These are phyloP conservation scores for Drosophila leonis DNA, from an alignment of 2,888 invertebrate species.

Conservation along the genomic window DNA sequence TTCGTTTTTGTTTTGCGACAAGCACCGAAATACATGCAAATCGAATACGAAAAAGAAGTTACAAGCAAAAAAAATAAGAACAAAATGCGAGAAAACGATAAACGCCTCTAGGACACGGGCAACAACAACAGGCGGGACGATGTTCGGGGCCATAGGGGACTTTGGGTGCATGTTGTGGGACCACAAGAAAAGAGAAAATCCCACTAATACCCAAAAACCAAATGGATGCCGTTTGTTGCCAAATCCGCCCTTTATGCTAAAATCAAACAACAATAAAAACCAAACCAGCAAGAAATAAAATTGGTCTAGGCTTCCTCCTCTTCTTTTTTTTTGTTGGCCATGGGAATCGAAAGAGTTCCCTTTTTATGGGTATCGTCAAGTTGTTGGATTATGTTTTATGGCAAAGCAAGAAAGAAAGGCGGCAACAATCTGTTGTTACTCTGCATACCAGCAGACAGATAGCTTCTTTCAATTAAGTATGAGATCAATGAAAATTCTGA, in stretches of 20 bases:
- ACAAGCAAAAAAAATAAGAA: constrained; percentile 18
- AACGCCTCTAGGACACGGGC: constrained; percentile 61
- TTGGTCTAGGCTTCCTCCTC: constrained; percentile 27
- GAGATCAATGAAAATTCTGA: constrained; percentile 40
- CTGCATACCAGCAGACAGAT: background rate
- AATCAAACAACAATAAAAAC: constrained; percentile 78
- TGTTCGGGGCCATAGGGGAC: background rate
- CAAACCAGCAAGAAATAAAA: constrained; percentile 60
- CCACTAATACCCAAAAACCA: constrained; percentile 70
- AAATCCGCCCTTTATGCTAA: constrained; percentile 75
- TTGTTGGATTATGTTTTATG: constrained; percentile 71
- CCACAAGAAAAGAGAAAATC: constrained; percentile 52
- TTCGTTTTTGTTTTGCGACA: constrained; percentile 41
- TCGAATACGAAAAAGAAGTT: constrained; percentile 53
- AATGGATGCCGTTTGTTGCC: constrained; percentile 75
- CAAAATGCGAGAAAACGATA: constrained; percentile 65
- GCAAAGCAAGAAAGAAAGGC: background rate
- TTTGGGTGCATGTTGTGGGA: background rate
- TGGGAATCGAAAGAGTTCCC: constrained; percentile 30
- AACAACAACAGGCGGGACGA: constrained; percentile 20
- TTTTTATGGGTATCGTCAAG: constrained; percentile 65
- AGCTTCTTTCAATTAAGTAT: constrained; percentile 53
- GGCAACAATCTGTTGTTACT: background rate
- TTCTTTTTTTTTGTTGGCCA: background rate
- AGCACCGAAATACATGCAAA: constrained; percentile 69